phyloP scores from a whole-genome alignment of 1,140 invertebrate genomes.

The Sinonovacula constricta region DNA sequence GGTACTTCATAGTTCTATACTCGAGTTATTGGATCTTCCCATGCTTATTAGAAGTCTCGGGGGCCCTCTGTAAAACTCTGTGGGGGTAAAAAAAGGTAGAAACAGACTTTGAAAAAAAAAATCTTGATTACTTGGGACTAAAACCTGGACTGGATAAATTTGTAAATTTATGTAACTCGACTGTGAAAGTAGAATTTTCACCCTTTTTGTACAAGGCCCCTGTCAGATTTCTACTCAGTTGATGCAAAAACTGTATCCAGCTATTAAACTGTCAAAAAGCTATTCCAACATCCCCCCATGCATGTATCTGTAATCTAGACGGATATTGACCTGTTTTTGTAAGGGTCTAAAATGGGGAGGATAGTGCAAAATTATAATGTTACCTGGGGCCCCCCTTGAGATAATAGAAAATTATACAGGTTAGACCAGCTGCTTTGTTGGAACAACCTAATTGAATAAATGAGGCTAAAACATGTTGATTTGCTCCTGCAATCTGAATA shows the following conservation, averaged over 20 bases:
- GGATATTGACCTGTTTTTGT: slow-evolving; percentile 38
- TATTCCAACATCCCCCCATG: slow-evolving; percentile 20
- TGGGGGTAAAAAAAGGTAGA: too few relatives aligned
- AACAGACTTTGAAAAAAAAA: too few relatives aligned
- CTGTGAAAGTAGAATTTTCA: too few relatives aligned
- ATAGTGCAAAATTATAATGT: slow-evolving; percentile 17
- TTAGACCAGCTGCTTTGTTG: background rate
- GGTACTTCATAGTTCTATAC: too few relatives aligned
- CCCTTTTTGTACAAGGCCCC: too few relatives aligned
- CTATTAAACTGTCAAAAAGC: slow-evolving; percentile 51
- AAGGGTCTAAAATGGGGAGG: slow-evolving; percentile 1
- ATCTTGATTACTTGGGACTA: too few relatives aligned
- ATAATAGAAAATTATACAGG: background rate
- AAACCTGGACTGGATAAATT: too few relatives aligned
- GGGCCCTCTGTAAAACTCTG: too few relatives aligned
- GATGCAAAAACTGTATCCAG: slow-evolving; percentile 35
- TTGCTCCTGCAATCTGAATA: background rate
- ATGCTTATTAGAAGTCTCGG: too few relatives aligned
- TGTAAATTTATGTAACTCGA: too few relatives aligned
- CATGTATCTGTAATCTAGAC: slow-evolving; percentile 27
- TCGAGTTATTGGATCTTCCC: too few relatives aligned
- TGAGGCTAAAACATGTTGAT: background rate
- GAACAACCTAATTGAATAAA: background rate
- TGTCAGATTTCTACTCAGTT: slow-evolving; percentile 6
- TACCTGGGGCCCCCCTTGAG: slow-evolving; percentile 16